Base-by-base conservation (phyloP, 2,888 invertebrate genomes). In the Camptogramma bilineatum region DNA sequence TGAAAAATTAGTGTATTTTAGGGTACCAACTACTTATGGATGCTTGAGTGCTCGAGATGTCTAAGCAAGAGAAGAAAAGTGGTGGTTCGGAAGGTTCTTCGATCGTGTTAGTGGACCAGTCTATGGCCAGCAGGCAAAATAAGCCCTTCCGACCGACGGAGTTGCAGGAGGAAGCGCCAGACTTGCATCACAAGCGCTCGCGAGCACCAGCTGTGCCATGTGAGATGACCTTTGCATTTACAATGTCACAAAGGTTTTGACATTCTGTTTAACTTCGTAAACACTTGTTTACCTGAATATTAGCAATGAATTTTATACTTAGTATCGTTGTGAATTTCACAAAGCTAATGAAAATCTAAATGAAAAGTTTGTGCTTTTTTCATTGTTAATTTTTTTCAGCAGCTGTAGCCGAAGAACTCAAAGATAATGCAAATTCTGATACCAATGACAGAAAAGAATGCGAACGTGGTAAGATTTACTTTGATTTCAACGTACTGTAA, bases 1-100 rank as follows among this genome's bases (percentile, higher is more conserved):
- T 82, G 75, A 81, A 75, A 86, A 85, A 84, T 84, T 83, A 75
- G 77, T 77, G 77, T 81, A 76, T 78, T 80, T 78, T 74, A 70
- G 66, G 73, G 68, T 72, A 76, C 68, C 72, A 75, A 73, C 64
- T 72, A 81, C 85, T 76, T 82, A 87, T 90, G 86, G 85, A 83
- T 86, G 81, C 68, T 83, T 83, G 72, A 81, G 73, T 76, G 74
- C 71, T 74, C 57, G 68, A 80, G 70, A 91, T 91, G 91, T 85
- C 91, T 59, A 88, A 91, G 55, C 81, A 85, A 80, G 90, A 90
- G 70, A 84, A 84, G 70, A 82, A 79, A 62, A 81, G 80, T 68
- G 78, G 78, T 16, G 70, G 68, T 18, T 67, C 77, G 44, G 77
- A 70, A 19, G 77, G 71, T 39, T 73, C 84, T 7, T 66, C 83